Percentiles rank a stretch among this genome's conserved stretches.
Evolutionary conservation across 92 coral and sea anemone species (phyloP).

Genomic region (Anthopleura xanthogrammica): DNA sequence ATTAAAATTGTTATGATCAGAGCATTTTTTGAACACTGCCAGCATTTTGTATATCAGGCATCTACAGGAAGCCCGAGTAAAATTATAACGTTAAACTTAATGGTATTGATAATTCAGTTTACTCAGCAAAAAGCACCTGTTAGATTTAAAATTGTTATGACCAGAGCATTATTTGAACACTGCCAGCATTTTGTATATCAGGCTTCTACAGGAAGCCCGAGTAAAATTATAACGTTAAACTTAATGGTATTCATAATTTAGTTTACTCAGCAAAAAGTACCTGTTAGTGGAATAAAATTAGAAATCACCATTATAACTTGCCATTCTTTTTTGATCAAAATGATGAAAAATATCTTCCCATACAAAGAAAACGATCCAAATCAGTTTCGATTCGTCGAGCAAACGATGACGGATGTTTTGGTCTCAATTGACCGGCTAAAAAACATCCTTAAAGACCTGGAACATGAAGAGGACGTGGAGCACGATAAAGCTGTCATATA

Average conservation of each 20-base stretch:
- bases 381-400: constrained; percentile 85
- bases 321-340: not conserved
- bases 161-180: not conserved
- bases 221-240: not conserved
- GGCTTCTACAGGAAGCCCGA: too few relatives aligned
- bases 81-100: not conserved
- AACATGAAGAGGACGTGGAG: constrained; percentile 62
- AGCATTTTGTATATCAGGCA: not conserved
- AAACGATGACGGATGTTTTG: constrained; percentile 65
- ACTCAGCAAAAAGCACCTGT: not conserved
- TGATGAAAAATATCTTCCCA: constrained; percentile 29
- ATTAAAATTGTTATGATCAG: too few relatives aligned
- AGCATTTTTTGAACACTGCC: too few relatives aligned
- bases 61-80: not conserved
- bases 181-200: not conserved
- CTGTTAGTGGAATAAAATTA: not conserved
- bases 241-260: not conserved
- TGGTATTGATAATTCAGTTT: not conserved
- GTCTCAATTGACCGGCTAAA: constrained; percentile 67
- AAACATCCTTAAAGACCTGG: constrained; percentile 41
- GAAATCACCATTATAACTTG: not conserved
- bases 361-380: constrained; percentile 81
- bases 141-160: not conserved
- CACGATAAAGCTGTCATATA: constrained; percentile 69
- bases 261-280: not conserved